Conservation (phyloP, 2,888 invertebrate species). For the Stenoptilia bipunctidactyla region DNA sequence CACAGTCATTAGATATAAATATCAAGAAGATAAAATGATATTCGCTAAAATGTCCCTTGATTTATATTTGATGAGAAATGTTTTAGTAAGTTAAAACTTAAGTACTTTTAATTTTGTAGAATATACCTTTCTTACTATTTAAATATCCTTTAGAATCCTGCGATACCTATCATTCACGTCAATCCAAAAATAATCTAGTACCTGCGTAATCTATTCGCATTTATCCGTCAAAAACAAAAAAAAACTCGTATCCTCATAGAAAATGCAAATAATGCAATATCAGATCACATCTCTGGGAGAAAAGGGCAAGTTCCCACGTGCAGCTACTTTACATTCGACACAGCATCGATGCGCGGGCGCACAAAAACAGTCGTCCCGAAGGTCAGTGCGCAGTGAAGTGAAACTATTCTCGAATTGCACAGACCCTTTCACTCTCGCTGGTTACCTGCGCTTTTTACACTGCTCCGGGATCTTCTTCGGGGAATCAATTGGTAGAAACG, state of each 20-base stretch:
- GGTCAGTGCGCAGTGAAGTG: slow-evolving; percentile 52
- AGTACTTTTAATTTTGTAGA: no score
- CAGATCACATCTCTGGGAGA: slow-evolving; percentile 33
- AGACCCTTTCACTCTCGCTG: slow-evolving; percentile 68
- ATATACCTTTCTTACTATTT: no score
- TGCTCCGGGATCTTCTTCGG: slow-evolving; percentile 45
- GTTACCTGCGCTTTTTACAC: slow-evolving; percentile 66
- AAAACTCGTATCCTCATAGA: no score
- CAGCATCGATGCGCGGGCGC: slow-evolving; percentile 30
- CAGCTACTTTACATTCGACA: slow-evolving; percentile 49
- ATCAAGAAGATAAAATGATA: no score
- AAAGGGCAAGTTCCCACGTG: slow-evolving; percentile 55
- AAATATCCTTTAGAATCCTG: no score
- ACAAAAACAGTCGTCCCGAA: slow-evolving; percentile 40
- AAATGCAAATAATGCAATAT: slow-evolving; percentile 56
- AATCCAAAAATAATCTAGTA: no score
- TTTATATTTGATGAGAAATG: no score
- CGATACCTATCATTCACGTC: no score
- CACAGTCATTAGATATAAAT: no score
- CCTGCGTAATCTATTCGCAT: slow-evolving; percentile 7
- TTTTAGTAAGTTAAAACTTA: no score
- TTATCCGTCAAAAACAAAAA: slow-evolving; percentile 6
- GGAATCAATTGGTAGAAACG: slow-evolving; percentile 21
- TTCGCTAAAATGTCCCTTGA: no score
- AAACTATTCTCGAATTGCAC: slow-evolving; percentile 66